Evolutionary conservation across 1,140 invertebrate species (phyloP).

Genomic region (Tyrophagus putrescentiae): DNA sequence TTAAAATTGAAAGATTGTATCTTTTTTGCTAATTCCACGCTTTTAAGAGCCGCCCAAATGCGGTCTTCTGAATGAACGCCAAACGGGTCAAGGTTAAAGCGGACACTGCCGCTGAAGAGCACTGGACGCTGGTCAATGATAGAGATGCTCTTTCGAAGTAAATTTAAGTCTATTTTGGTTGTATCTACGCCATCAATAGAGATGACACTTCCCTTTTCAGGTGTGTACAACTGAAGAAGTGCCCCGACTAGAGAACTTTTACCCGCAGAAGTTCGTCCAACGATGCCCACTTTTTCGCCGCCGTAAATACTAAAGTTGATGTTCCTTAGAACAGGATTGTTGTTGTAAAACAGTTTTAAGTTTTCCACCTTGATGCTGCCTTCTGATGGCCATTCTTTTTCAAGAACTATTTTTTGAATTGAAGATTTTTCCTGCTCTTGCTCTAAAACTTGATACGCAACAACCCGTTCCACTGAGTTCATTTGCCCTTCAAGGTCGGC

Average conservation of each 20-base stretch:
- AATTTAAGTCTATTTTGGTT: slow-evolving; percentile 25
- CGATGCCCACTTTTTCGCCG: slow-evolving; percentile 56
- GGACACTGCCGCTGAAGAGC: slow-evolving; percentile 35
- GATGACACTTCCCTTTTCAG: slow-evolving; percentile 40
- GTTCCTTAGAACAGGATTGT: slow-evolving; percentile 41
- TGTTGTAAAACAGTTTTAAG: slow-evolving; percentile 49
- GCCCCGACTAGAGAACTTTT: slow-evolving; percentile 73
- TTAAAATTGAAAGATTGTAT: slow-evolving; percentile 22
- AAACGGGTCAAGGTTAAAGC: slow-evolving; percentile 32
- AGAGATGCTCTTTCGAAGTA: slow-evolving; percentile 31
- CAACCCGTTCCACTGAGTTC: slow-evolving; percentile 57
- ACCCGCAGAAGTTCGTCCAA: slow-evolving; percentile 74
- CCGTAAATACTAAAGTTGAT: slow-evolving; percentile 28
- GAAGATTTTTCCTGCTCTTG: slow-evolving; percentile 40
- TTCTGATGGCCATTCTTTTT: slow-evolving; percentile 47
- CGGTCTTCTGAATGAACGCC: slow-evolving; percentile 28
- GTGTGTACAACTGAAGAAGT: slow-evolving; percentile 56
- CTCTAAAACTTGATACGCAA: slow-evolving; percentile 57
- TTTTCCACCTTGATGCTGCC: slow-evolving; percentile 52
- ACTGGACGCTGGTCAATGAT: slow-evolving; percentile 47
- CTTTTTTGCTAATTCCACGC: slow-evolving; percentile 28
- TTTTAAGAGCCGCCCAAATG: slow-evolving; percentile 29
- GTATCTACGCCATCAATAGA: slow-evolving; percentile 34
- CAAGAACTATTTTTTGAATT: slow-evolving; percentile 45
- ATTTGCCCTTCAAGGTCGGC: slow-evolving; percentile 65